Percentiles rank a stretch among this genome's conserved stretches.
Conservation (phyloP, 2,888 invertebrate genomes). For the Calameuta filiformis region DNA sequence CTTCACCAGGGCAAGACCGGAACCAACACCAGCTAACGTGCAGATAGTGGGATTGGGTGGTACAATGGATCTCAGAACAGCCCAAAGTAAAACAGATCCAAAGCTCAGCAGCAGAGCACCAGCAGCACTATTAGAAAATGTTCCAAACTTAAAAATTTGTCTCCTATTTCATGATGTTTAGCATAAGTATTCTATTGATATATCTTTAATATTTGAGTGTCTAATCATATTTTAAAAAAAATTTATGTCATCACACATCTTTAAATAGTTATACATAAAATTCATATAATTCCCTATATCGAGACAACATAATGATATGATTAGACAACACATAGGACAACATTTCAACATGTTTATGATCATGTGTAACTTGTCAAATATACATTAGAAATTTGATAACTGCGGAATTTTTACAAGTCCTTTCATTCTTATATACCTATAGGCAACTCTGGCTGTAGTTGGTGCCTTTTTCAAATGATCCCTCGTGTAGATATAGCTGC, state of each 20-base stretch:
- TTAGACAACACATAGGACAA: too few relatives aligned
- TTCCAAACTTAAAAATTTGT: too few relatives aligned
- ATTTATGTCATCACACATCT: too few relatives aligned
- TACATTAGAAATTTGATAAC: constrained; percentile 3
- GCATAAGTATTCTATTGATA: too few relatives aligned
- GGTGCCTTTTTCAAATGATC: constrained; percentile 79
- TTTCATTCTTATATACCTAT: constrained; percentile 69
- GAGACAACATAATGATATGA: too few relatives aligned
- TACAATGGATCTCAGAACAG: constrained; percentile 82
- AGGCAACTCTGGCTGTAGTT: constrained; percentile 73
- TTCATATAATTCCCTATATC: too few relatives aligned
- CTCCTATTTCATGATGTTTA: too few relatives aligned
- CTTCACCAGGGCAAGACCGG: constrained; percentile 75
- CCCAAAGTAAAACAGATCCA: constrained; percentile 91
- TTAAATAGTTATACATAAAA: too few relatives aligned
- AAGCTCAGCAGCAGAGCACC: constrained; percentile 87
- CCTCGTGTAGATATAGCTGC: constrained; percentile 84
- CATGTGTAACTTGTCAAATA: too few relatives aligned
- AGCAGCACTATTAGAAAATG: constrained; percentile 66
- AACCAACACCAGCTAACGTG: constrained; percentile 76
- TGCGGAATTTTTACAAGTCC: not conserved
- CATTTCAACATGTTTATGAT: too few relatives aligned
- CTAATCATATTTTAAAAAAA: too few relatives aligned
- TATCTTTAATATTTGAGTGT: too few relatives aligned
- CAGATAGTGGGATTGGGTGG: constrained; percentile 77